A percentile compares a stretch with the other conserved stretches of the same genome.
Evolutionary conservation across 2,888 invertebrate species (phyloP).

Genomic region (Sipha maydis): DNA sequence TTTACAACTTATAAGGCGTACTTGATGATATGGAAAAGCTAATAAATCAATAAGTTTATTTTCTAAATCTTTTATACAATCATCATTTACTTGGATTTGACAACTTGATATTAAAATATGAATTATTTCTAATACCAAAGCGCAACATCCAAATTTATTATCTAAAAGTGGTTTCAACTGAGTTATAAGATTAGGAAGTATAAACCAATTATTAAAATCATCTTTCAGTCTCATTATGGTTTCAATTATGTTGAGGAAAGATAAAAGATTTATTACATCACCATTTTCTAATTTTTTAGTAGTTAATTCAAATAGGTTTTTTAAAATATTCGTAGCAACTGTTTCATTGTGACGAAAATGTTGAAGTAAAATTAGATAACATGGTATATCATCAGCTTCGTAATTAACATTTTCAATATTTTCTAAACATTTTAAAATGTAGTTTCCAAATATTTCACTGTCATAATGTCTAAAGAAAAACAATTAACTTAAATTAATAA

Average conservation of each 20-base stretch:
- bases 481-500: background rate
- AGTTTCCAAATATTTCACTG: constrained; percentile 40
- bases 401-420: background rate
- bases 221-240: constrained; percentile 47
- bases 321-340: constrained; percentile 32
- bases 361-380: constrained; percentile 52
- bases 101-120: constrained; percentile 38
- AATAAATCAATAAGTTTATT: constrained; percentile 57
- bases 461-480: constrained; percentile 33
- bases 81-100: constrained; percentile 22
- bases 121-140: constrained; percentile 48
- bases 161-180: constrained; percentile 44
- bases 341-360: constrained; percentile 53
- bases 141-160: constrained; percentile 55
- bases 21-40: constrained; percentile 63
- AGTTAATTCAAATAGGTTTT: constrained; percentile 17
- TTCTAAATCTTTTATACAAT: constrained; percentile 51
- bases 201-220: constrained; percentile 34
- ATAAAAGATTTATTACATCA: constrained; percentile 37
- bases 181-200: constrained; percentile 10
- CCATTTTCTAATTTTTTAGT: constrained; percentile 24
- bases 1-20: constrained; percentile 44
- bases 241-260: constrained; percentile 37
- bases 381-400: constrained; percentile 43
- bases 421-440: constrained; percentile 25